Base-by-base conservation (phyloP, 2,113 vertebrate genomes). In the Bothrops jararaca region DNA sequence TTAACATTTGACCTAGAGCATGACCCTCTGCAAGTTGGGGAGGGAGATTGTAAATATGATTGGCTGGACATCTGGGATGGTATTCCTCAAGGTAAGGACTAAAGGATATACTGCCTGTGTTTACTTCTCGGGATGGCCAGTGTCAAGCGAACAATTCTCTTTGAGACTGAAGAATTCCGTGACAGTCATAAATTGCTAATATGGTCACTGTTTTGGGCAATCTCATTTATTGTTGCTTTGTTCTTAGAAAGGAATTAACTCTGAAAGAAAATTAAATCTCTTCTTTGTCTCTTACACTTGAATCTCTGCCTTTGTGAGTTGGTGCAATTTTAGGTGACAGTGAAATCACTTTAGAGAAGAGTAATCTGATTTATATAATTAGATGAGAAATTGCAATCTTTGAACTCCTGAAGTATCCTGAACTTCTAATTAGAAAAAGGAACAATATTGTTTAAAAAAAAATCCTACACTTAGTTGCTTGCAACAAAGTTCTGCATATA, bases 51-150 rank as follows among this genome's bases (percentile, higher is more conserved):
- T 98, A 99, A 99, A 94, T 99, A 99, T 0, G 99, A 99, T 94
- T 99, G 99, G 99, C 98, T 99, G 95, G 99, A 99, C 95, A 98
- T 99, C 96, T 99, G 99, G 99, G 99, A 99, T 0, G 99, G 99
- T 52, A 98, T 99, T 92, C 99, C 99, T 0, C 98, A 98, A 95
- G 99, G 99, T 99, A 97, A 98, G 98, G 93, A 85, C 54, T 0
- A 0, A 89, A 2, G 0, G 39, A 95, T 52, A 1, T 0, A 0
- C 42, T 86, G 2, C 9, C 45, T 3, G 42, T 39, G 42, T 52
- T 86, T 29, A 93, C 39, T 58, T 92, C 92, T 12, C 3, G 45
- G 29, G 39, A 88, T 89, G 88, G 74, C 74, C 80, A 22, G 8
- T 87, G 52, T 94, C 85, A 94, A 54, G 74, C 26, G 45, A 93